phyloP scores from a whole-genome alignment of 2,113 vertebrate species.

The Mormyrus lacerda region DNA sequence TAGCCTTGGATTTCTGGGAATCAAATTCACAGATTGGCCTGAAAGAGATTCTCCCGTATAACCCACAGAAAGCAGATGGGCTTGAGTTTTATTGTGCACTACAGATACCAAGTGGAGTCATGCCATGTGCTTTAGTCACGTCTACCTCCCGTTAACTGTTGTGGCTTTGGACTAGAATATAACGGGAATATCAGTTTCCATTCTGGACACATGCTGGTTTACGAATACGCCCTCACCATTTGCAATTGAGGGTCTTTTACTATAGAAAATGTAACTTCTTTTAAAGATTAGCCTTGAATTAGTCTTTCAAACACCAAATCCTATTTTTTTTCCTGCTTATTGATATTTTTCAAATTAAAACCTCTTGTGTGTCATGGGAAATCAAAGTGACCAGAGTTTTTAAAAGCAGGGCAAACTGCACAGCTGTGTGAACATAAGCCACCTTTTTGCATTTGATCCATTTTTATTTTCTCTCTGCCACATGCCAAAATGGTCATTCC shows the following conservation, averaged over 20 bases:
- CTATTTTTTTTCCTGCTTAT: neutral
- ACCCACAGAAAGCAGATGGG: constrained; percentile 37
- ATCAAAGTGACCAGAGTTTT: constrained; percentile 60
- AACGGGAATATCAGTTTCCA: neutral
- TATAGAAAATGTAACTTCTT: neutral
- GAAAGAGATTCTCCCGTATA: constrained; percentile 53
- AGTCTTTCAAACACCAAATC: constrained; percentile 28
- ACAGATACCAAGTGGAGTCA: constrained; percentile 20
- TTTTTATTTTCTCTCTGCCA: constrained; percentile 50
- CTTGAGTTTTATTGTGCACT: constrained; percentile 26
- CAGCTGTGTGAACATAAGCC: constrained; percentile 53
- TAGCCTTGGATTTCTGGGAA: constrained; percentile 48
- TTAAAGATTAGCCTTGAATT: neutral
- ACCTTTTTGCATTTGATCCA: constrained; percentile 40
- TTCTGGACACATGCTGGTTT: neutral
- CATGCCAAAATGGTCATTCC: constrained; percentile 73
- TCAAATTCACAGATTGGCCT: constrained; percentile 48
- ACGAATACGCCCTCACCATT: neutral
- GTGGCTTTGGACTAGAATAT: constrained; percentile 41
- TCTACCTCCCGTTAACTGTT: constrained; percentile 61
- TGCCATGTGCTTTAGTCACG: constrained; percentile 32
- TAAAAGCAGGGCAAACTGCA: constrained; percentile 37
- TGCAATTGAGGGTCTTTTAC: neutral
- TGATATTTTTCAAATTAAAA: neutral
- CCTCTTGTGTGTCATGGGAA: constrained; percentile 40